A percentile compares a stretch with the other conserved stretches of the same genome.
Conservation (phyloP, 2,113 vertebrate species). For the Merops nubicus region DNA sequence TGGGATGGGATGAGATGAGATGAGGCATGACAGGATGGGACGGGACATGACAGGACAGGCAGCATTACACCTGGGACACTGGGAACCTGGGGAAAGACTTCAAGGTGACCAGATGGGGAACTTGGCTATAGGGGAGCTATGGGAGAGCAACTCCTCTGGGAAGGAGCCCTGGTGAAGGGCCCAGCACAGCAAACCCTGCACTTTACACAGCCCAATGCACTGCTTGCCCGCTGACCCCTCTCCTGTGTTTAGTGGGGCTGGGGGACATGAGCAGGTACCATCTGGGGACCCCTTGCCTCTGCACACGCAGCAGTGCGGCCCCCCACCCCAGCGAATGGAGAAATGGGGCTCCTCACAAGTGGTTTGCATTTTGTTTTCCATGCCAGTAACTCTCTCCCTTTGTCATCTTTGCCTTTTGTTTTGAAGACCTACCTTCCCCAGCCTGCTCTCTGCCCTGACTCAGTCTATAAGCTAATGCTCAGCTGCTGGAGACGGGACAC, state of each 20-base stretch:
- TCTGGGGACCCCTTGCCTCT: neutral
- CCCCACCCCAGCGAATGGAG: fast-evolving
- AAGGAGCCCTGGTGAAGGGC: neutral
- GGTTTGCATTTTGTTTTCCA: neutral
- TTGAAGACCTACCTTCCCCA: slow-evolving; percentile 89
- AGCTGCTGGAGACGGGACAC: slow-evolving; percentile 96
- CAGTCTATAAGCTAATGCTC: slow-evolving; percentile 91
- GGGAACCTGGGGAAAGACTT: neutral
- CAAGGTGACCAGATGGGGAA: neutral
- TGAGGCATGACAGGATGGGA: too few species aligned
- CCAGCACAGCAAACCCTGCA: fast-evolving
- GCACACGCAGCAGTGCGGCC: neutral
- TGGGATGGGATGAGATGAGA: fast-evolving
- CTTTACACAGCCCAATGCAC: neutral
- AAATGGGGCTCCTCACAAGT: neutral
- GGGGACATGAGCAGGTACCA: neutral
- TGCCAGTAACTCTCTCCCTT: neutral
- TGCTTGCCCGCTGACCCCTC: neutral
- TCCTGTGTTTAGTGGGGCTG: neutral
- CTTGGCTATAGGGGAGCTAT: neutral
- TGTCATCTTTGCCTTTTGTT: neutral
- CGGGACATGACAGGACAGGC: neutral
- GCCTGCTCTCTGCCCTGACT: slow-evolving; percentile 88
- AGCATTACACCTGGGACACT: fast-evolving
- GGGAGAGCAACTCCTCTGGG: neutral